Conservation (phyloP, 1,140 invertebrate species). For the Papilio helenus region DNA sequence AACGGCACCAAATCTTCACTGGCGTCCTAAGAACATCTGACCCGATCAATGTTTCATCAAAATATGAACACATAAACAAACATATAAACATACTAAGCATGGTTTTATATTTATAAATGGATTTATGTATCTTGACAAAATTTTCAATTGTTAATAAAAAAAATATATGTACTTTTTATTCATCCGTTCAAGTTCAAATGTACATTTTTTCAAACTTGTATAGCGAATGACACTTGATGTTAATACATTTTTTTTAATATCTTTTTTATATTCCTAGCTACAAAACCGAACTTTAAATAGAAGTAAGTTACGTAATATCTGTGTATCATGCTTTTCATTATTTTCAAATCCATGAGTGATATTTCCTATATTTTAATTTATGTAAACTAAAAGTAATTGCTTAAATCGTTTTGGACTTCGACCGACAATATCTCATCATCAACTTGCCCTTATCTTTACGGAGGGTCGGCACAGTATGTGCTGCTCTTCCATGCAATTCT, state of each 20-base stretch:
- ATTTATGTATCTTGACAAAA: neutral
- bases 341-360: neutral
- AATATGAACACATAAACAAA: too few species aligned
- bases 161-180: neutral
- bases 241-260: neutral
- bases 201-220: neutral
- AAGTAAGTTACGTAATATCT: neutral
- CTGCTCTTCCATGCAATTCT: too few species aligned
- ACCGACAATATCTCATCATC: too few species aligned
- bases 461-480: too few species aligned
- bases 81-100: too few species aligned
- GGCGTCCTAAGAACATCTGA: too few species aligned
- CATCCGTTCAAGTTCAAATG: neutral
- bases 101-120: neutral
- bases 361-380: too few species aligned
- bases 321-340: neutral
- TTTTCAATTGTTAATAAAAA: neutral
- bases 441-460: too few species aligned
- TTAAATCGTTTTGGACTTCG: too few species aligned
- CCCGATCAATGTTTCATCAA: too few species aligned
- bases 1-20: too few species aligned
- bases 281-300: neutral
- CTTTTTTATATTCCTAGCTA: neutral
- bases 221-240: conserved; percentile 4
- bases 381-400: too few species aligned